Conservation (phyloP, 1,140 invertebrate species). For the Pseudomyrmex flavicornis region DNA sequence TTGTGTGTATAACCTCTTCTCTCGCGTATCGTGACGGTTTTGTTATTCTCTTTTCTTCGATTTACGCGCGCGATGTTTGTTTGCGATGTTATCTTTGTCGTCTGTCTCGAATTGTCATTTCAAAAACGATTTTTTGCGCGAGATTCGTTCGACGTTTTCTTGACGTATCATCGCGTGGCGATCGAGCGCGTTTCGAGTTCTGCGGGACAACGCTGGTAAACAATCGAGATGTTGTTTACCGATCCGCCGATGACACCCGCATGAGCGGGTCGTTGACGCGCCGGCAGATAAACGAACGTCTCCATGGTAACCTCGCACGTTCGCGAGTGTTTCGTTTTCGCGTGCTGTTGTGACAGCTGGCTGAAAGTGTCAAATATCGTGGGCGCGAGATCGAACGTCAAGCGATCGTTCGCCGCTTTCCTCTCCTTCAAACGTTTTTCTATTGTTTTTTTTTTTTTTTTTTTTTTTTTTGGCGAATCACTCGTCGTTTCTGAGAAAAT, state of each 20-base stretch:
- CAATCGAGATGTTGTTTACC: conserved; percentile 55
- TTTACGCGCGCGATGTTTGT: background rate
- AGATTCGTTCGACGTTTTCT: background rate
- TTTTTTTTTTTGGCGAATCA: background rate
- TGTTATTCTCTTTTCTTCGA: background rate
- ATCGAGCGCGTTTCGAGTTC: too few species aligned
- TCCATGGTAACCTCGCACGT: conserved; percentile 55
- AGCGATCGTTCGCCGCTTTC: background rate
- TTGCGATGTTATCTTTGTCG: background rate
- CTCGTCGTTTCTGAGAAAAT: conserved; percentile 2
- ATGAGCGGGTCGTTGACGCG: conserved; percentile 53
- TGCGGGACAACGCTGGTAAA: conserved; percentile 16
- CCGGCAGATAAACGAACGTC: conserved; percentile 57
- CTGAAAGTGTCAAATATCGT: conserved; percentile 16
- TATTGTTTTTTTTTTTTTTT: background rate
- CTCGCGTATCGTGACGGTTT: conserved; percentile 22
- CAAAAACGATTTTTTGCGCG: background rate
- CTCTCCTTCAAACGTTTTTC: background rate
- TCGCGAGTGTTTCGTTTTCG: conserved; percentile 6
- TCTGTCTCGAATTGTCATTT: background rate
- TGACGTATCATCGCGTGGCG: background rate
- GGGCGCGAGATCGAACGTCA: conserved; percentile 47
- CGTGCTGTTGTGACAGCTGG: conserved; percentile 54
- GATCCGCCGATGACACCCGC: conserved; percentile 25
- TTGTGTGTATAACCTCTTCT: conserved; percentile 54